These are phyloP conservation scores for Actinia tenebrosa DNA, from an alignment of 64 coral and sea anemone genomes.

Conservation along the genomic window DNA sequence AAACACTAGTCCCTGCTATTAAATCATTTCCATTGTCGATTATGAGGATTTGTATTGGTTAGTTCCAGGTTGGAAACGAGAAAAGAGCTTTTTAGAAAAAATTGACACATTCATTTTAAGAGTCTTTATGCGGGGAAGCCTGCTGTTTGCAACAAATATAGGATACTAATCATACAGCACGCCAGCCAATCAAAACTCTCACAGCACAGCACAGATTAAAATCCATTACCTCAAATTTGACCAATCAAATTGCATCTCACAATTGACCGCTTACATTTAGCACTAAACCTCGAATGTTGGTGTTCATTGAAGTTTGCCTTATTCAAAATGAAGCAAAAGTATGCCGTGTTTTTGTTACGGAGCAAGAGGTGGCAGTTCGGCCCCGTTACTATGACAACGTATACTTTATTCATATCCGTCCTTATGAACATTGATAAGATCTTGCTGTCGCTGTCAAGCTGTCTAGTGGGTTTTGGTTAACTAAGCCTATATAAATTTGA, in stretches of 20 bases:
- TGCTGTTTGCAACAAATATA: background rate
- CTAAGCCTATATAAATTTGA: background rate
- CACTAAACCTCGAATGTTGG: background rate
- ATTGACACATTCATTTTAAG: background rate
- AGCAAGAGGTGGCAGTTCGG: background rate
- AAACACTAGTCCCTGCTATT: background rate
- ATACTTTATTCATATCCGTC: background rate
- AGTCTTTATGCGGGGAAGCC: background rate
- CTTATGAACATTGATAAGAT: background rate
- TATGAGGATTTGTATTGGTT: background rate
- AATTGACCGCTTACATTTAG: background rate
- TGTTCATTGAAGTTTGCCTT: background rate
- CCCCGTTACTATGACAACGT: background rate
- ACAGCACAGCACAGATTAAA: background rate
- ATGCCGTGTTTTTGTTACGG: background rate
- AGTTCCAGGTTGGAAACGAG: background rate
- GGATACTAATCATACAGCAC: background rate
- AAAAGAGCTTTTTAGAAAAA: background rate
- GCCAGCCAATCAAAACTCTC: background rate
- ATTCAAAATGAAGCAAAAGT: background rate
- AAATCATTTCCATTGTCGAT: background rate
- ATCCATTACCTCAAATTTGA: background rate
- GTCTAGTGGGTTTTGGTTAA: background rate
- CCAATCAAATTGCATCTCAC: background rate
- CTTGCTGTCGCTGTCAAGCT: background rate